These are phyloP conservation scores for Mycteria americana DNA, from an alignment of 2,797 vertebrate species.

Conservation along the genomic window DNA sequence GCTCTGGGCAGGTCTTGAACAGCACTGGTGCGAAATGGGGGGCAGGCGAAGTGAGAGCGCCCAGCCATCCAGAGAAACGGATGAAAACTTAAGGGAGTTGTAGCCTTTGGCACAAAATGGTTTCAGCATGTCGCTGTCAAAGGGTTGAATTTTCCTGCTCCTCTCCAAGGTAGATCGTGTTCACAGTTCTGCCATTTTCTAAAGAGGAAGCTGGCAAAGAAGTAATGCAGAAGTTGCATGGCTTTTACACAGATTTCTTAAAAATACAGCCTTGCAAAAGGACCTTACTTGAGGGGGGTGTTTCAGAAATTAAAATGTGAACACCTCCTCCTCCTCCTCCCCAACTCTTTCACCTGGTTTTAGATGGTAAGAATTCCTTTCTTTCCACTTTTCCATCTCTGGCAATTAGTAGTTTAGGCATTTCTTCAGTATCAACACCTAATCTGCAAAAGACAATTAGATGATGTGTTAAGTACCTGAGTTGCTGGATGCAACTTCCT, in stretches of 20 bases:
- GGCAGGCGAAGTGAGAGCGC: not conserved
- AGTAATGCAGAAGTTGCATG: not conserved
- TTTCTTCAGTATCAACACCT: not conserved
- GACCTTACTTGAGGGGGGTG: fast-evolving
- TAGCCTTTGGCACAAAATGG: not conserved
- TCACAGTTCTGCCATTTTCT: not conserved
- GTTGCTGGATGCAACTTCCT: not conserved
- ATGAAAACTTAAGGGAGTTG: not conserved
- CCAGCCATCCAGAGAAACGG: not conserved
- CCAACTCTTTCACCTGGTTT: not conserved
- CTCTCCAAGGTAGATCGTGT: fast-evolving
- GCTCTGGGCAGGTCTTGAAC: not conserved
- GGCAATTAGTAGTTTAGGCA: not conserved
- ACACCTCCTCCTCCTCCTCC: not conserved
- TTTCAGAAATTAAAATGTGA: not conserved
- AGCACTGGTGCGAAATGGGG: fast-evolving
- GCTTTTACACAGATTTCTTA: not conserved
- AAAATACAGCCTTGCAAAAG: not conserved
- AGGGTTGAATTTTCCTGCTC: not conserved
- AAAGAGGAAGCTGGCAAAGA: not conserved
- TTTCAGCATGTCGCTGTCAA: not conserved
- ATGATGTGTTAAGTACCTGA: not conserved
- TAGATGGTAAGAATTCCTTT: not conserved
- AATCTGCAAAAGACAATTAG: not conserved
- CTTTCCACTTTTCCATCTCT: not conserved